phyloP scores from a whole-genome alignment of 2,888 invertebrate species.

The Dastarcus helophoroides region DNA sequence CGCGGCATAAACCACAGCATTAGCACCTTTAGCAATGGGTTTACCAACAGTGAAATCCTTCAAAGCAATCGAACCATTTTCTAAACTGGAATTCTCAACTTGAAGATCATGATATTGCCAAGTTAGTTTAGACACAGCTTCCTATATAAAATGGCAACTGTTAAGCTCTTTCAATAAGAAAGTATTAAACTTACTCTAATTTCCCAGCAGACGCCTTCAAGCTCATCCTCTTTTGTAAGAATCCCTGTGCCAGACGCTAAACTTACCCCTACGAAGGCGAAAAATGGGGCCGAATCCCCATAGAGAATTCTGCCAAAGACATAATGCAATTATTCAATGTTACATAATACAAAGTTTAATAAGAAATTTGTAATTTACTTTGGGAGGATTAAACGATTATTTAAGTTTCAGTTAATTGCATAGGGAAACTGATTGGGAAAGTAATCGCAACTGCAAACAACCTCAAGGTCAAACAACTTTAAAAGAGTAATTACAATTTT shows the following conservation, averaged over 20 bases:
- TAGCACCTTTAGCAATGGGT: slow-evolving; percentile 68
- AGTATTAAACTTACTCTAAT: slow-evolving; percentile 45
- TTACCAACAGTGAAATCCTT: slow-evolving; percentile 55
- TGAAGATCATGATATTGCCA: slow-evolving; percentile 41
- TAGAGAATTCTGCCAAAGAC: slow-evolving; percentile 48
- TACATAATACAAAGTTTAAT: too few species aligned
- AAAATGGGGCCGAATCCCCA: slow-evolving; percentile 62
- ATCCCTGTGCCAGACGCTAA: slow-evolving; percentile 62
- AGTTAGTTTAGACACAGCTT: slow-evolving; percentile 46
- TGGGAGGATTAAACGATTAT: too few species aligned
- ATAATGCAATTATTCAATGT: too few species aligned
- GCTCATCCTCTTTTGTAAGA: slow-evolving; percentile 63
- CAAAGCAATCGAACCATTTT: slow-evolving; percentile 40
- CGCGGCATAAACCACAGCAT: slow-evolving; percentile 69
- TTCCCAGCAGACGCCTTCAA: slow-evolving; percentile 68
- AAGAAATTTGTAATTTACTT: too few species aligned
- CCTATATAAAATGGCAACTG: slow-evolving; percentile 31
- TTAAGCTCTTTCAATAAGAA: neutral
- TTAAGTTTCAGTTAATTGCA: too few species aligned
- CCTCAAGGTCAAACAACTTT: too few species aligned
- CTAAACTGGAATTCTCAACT: slow-evolving; percentile 31
- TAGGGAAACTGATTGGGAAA: too few species aligned
- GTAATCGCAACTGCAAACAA: too few species aligned
- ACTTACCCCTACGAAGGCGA: slow-evolving; percentile 62
- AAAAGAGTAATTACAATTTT: too few species aligned